Conservation (phyloP, 2,888 invertebrate genomes). For the Sesia bembeciformis region DNA sequence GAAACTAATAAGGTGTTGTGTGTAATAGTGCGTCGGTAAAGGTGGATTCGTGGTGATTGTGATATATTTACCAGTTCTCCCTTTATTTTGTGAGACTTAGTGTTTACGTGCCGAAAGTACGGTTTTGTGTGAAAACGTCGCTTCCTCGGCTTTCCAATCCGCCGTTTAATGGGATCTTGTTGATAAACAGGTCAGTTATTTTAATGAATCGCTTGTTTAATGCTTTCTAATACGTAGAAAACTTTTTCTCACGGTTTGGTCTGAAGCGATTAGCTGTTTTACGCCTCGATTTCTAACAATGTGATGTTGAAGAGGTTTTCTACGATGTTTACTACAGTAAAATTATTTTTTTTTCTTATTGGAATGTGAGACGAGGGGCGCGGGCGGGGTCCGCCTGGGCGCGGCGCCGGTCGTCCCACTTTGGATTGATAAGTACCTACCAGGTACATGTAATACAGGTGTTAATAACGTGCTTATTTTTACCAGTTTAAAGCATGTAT, state of each 20-base stretch:
- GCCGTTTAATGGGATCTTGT: slow-evolving; percentile 69
- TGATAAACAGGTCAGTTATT: slow-evolving; percentile 54
- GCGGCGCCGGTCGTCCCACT: slow-evolving; percentile 37
- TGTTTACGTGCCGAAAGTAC: slow-evolving; percentile 63
- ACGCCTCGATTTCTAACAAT: not conserved
- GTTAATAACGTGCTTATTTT: not conserved
- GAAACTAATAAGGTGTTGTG: slow-evolving; percentile 39
- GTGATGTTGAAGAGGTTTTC: not conserved
- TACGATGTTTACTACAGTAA: not conserved
- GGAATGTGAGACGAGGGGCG: slow-evolving; percentile 21
- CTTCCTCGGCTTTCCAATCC: slow-evolving; percentile 41
- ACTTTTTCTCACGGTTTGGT: not conserved
- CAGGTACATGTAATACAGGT: slow-evolving; percentile 4
- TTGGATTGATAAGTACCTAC: slow-evolving; percentile 10
- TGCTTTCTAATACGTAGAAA: not conserved
- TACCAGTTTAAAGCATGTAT: too few relatives aligned
- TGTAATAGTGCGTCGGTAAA: slow-evolving; percentile 46
- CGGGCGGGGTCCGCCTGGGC: slow-evolving; percentile 40
- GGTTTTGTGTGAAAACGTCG: slow-evolving; percentile 36
- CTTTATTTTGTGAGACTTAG: slow-evolving; percentile 57
- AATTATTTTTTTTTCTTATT: slow-evolving; percentile 28
- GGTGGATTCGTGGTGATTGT: slow-evolving; percentile 54
- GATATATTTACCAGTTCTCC: slow-evolving; percentile 56
- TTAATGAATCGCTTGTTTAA: slow-evolving; percentile 2
- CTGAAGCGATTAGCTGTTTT: not conserved